phyloP scores from a whole-genome alignment of 1,140 invertebrate genomes.

The Saccostrea cuccullata region DNA sequence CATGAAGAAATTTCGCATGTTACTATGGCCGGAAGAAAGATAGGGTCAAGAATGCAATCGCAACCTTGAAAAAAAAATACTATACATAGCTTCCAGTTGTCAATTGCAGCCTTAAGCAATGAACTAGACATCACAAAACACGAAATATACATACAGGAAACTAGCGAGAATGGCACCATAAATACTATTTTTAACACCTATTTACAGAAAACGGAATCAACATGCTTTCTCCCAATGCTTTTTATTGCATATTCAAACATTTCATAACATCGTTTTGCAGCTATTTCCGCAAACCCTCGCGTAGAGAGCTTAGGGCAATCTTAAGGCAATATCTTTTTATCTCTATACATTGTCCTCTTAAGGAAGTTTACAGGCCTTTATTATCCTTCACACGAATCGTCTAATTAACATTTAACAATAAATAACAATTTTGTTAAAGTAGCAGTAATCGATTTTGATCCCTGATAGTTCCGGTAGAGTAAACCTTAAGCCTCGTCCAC shows the following conservation, averaged over 20 bases:
- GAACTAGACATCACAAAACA: background rate
- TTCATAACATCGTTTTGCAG: no score
- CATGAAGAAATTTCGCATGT: no score
- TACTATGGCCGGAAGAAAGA: background rate
- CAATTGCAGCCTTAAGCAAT: background rate
- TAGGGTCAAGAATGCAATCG: background rate
- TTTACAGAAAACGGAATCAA: background rate
- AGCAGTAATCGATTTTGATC: background rate
- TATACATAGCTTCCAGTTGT: background rate
- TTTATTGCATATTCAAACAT: background rate
- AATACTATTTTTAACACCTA: background rate
- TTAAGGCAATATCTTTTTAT: background rate
- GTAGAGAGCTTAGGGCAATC: background rate
- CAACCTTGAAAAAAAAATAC: background rate
- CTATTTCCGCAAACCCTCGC: background rate
- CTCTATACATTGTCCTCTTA: background rate
- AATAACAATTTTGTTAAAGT: background rate
- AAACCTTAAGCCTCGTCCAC: background rate
- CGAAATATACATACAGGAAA: background rate
- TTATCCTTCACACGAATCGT: background rate
- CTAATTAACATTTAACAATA: background rate
- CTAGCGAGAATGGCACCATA: background rate
- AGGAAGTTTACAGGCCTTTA: background rate
- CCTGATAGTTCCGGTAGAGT: background rate
- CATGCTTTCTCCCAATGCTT: background rate